phyloP scores from a whole-genome alignment of 2,888 invertebrate species.

The Polia nebulosa region DNA sequence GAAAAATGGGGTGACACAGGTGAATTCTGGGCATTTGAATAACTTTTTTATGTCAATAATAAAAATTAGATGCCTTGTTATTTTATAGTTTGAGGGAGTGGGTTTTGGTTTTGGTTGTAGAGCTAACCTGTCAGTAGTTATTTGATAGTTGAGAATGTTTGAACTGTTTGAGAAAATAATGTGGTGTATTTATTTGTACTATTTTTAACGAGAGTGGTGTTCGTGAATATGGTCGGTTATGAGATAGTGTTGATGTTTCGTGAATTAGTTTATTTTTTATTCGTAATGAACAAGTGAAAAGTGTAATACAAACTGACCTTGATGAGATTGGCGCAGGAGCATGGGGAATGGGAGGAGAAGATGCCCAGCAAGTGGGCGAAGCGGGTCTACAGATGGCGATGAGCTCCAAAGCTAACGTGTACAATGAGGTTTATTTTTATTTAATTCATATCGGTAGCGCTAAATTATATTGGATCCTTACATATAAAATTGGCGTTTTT shows the following conservation, averaged over 20 bases:
- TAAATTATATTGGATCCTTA: no score
- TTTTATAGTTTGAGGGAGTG: conserved; percentile 11
- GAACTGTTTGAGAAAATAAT: not conserved
- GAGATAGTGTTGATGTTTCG: not conserved
- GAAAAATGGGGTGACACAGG: conserved; percentile 64
- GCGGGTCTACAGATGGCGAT: not conserved
- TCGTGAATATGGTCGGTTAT: not conserved
- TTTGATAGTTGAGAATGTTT: conserved; percentile 24
- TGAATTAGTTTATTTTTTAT: no score
- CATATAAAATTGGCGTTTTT: no score
- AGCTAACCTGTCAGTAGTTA: conserved; percentile 28
- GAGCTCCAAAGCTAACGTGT: not conserved
- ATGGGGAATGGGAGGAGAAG: not conserved
- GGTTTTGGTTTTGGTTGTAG: conserved; percentile 8
- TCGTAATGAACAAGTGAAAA: not conserved
- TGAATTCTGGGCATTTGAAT: conserved; percentile 51
- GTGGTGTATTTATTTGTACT: no score
- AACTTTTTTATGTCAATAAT: conserved; percentile 17
- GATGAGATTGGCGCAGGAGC: not conserved
- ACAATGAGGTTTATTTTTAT: not conserved
- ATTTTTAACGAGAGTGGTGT: not conserved
- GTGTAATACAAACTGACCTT: not conserved
- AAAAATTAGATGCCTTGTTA: conserved; percentile 23
- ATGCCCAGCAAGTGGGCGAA: not conserved
- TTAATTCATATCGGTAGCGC: not conserved